Evolutionary conservation across 2,888 invertebrate species (phyloP).

Genomic region (Hofmannophila pseudospretella): DNA sequence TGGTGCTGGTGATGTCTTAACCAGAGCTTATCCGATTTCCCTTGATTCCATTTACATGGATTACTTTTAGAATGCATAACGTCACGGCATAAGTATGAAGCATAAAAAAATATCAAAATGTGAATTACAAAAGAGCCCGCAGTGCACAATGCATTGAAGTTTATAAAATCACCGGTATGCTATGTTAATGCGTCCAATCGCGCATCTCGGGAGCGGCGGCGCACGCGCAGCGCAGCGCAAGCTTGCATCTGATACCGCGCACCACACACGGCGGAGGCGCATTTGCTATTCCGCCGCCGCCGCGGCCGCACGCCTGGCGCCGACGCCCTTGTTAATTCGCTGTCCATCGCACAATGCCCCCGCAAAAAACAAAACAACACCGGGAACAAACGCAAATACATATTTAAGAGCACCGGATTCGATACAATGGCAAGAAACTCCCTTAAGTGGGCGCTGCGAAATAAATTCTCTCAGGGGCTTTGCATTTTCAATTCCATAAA

Average conservation of each 20-base stretch:
- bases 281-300: slow-evolving; percentile 59
- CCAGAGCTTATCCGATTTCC: too few relatives aligned
- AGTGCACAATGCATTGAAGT: slow-evolving; percentile 27
- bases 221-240: slow-evolving; percentile 27
- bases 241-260: slow-evolving; percentile 41
- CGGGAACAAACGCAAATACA: slow-evolving; percentile 41
- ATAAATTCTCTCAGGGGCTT: not conserved
- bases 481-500: not conserved
- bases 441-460: slow-evolving; percentile 1
- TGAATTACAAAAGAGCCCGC: slow-evolving; percentile 36
- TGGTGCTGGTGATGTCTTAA: too few relatives aligned
- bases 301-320: slow-evolving; percentile 52
- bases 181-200: slow-evolving; percentile 53
- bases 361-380: slow-evolving; percentile 48
- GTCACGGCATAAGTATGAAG: too few relatives aligned
- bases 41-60: too few relatives aligned
- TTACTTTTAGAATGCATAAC: too few relatives aligned
- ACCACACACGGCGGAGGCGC: slow-evolving; percentile 46
- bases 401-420: slow-evolving; percentile 39
- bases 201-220: slow-evolving; percentile 38
- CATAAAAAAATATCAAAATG: slow-evolving; percentile 30
- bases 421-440: slow-evolving; percentile 32
- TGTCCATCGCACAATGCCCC: slow-evolving; percentile 57
- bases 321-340: slow-evolving; percentile 66
- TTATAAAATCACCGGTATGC: slow-evolving; percentile 33